Base-by-base conservation (phyloP, 1,140 invertebrate genomes). In the Holcopasites calliopsidis region DNA sequence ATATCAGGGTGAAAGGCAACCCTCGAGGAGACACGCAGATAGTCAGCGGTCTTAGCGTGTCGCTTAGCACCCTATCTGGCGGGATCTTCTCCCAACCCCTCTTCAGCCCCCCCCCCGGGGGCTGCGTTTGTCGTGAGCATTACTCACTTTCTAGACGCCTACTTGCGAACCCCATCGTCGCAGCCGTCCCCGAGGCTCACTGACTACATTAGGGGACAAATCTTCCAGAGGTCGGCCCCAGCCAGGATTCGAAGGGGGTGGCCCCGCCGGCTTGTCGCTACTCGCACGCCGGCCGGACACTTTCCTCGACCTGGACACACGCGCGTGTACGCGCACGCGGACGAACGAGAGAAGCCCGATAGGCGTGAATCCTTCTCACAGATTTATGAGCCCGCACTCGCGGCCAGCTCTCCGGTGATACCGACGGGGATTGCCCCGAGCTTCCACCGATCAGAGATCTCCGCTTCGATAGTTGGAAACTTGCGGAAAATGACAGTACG, bases 111-210 rank as follows among this genome's bases (percentile, higher is more conserved):
- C 70, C 83, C 79, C 86, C 74, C 58, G 84, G 87, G 88, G 85
- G 85, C 90, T 92, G 91, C 88, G 90, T 92, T 91, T 92, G 91
- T 92, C 91, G 90, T 91, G 88, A 92, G 89, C 91, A 92, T 92
- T 92, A 92, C 90, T 92, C 91, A 92, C 90, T 91, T 88, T 91
- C 88, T 88, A 87, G 87, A 89, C 88, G 85, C 87, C 89, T 90
- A 88, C 87, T 88, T 84, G 85, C 84, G 68, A 85, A 76, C 79
- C 86, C 76, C 76, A 76, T 82, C 72, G 73, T 79, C 83, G 70
- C 62, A 77, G 65, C 70, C 86, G 79, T 86, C 85, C 87, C 85
- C 83, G 84, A 85, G 87, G 86, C 86, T 87, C 85, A 77, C 83
- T 87, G 89, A 91, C 90, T 91, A 90, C 88, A 91, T 91, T 91